Evolutionary conservation across 92 coral and sea anemone species (phyloP), one percentile per base, ranked within the genome.

Genomic region (Meandrina meandrites): DNA sequence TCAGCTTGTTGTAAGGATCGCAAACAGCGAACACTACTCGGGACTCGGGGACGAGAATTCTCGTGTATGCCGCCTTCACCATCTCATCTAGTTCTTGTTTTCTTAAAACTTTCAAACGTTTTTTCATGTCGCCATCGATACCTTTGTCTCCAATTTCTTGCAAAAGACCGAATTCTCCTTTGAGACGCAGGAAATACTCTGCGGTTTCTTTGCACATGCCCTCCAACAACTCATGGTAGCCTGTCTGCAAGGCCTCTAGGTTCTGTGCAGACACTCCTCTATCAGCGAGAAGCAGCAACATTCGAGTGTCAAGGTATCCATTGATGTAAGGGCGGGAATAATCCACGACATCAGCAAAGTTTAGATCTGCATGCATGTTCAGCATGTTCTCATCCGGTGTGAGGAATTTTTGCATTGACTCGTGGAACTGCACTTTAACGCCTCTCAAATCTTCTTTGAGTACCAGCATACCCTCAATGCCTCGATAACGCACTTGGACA

Each of bases 1-100:
- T 78, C 84, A 95, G 89, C 34, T 80, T 78, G 75, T 87, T 88
- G 79, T 92, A 91, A 34, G 96, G 96, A 78, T 95, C 98, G 77
- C 94, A 88, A 16, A 95, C 92, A 19, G 96, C 98, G 56, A 91
- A 94, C 35, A 93, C 98, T 40, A 37, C 51, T 9, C 78, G 78
- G 78, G 78, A 73, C 64, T 51, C 16, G 71, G 85, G 85, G 0
- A 81, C 85, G 30, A 81, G 64, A 28, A 81, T 69, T 69, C 77
- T 81, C 18, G 77, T 45, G 21, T 67, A 27, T 12, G 62, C 19
- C 45, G 85, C 86, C 24, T 51, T 77, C 32, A 31, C 37, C 84
- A 90, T 86, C n/a, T 76, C 80, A 31, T 76, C 31, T 12, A 81
- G 21, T 27, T 90, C 92, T 74, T 90, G 83, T 35, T 90, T 67